Conservation (phyloP, 2,113 vertebrate species). For the Rissa tridactyla region DNA sequence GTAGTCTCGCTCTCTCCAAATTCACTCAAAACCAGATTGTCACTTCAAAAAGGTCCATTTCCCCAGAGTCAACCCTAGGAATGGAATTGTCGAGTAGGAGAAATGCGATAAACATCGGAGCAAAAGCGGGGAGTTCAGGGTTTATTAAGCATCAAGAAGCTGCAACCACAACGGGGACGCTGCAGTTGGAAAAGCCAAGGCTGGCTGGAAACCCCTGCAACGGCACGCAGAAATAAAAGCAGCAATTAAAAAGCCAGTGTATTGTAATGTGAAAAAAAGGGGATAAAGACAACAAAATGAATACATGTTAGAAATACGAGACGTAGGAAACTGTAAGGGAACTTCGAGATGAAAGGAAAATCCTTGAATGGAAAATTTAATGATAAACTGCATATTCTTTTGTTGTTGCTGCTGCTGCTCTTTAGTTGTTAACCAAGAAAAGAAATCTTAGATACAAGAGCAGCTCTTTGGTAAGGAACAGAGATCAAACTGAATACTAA, state of each 20-base stretch:
- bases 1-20: background rate
- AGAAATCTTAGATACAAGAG: background rate
- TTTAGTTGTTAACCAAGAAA: background rate
- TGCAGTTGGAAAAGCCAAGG: background rate
- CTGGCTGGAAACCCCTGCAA: background rate
- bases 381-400: background rate
- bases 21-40: background rate
- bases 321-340: background rate
- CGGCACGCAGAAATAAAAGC: background rate
- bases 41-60: background rate
- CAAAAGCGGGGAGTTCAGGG: background rate
- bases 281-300: background rate
- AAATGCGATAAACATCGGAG: background rate
- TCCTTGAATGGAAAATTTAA: background rate
- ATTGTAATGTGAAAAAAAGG: background rate
- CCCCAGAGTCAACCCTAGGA: background rate
- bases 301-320: background rate
- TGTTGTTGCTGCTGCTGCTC: background rate
- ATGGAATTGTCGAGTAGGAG: background rate
- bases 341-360: conserved; percentile 1
- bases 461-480: background rate
- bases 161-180: rapidly evolving
- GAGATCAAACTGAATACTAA: background rate
- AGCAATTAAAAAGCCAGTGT: background rate
- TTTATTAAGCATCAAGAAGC: background rate